A percentile compares a stretch with the other conserved stretches of the same genome.
Conservation (phyloP, 2,113 vertebrate genomes). For the Dendropsophus ebraccatus region DNA sequence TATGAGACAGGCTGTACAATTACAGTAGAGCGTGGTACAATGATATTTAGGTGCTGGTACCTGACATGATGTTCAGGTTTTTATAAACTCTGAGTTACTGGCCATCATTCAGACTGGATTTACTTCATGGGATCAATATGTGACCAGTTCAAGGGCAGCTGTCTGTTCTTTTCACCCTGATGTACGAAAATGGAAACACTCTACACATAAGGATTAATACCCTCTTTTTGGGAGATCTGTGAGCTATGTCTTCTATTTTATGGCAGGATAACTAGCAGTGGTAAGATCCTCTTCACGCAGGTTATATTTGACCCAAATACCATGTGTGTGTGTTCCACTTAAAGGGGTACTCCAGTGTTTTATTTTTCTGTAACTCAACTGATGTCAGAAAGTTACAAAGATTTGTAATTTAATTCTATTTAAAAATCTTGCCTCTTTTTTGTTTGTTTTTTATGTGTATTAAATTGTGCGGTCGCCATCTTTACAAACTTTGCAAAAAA, state of each 20-base stretch:
- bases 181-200: background rate
- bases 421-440: no score
- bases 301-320: no score
- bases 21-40: slow-evolving; percentile 7
- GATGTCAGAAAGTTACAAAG: no score
- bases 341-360: no score
- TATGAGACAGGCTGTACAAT: slow-evolving; percentile 11
- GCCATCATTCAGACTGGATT: slow-evolving; percentile 13
- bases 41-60: slow-evolving; percentile 37
- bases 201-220: background rate
- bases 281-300: background rate
- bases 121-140: slow-evolving; percentile 30
- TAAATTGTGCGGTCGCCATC: no score
- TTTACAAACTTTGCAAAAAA: no score
- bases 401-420: no score
- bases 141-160: slow-evolving; percentile 37
- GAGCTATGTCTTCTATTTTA: background rate
- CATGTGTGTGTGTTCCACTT: no score
- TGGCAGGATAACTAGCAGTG: background rate
- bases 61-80: slow-evolving; percentile 20
- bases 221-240: background rate
- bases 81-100: background rate
- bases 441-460: no score
- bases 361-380: no score
- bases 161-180: background rate